phyloP scores from a whole-genome alignment of 2,888 invertebrate species.

The Eledone cirrhosa region DNA sequence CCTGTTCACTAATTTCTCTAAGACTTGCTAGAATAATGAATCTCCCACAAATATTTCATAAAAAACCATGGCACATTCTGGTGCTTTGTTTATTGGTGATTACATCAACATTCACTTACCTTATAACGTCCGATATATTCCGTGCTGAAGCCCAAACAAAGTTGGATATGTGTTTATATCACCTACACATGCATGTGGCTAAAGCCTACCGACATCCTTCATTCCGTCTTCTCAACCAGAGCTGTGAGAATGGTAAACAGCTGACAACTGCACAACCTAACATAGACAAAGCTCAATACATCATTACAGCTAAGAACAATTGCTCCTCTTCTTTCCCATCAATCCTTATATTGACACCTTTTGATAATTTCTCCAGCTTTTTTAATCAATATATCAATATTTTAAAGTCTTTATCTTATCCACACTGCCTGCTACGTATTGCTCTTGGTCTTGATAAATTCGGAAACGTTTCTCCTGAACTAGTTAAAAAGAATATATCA shows the following conservation, averaged over 20 bases:
- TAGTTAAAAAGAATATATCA: constrained; percentile 27
- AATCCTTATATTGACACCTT: constrained; percentile 42
- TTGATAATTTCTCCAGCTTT: constrained; percentile 34
- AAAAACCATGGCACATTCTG: constrained; percentile 9
- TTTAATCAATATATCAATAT: constrained; percentile 37
- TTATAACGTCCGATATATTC: constrained; percentile 13
- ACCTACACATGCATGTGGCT: neutral
- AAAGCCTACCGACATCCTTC: neutral
- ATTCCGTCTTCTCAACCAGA: neutral
- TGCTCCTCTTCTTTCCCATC: neutral
- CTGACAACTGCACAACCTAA: neutral
- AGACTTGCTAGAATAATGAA: neutral
- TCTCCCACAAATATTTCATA: neutral
- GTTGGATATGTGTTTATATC: neutral
- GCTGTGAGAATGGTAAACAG: neutral
- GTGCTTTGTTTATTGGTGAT: neutral
- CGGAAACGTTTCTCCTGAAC: constrained; percentile 32
- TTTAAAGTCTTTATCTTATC: constrained; percentile 40
- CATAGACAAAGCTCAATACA: neutral
- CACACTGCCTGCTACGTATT: constrained; percentile 41
- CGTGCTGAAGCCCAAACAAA: neutral
- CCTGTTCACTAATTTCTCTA: too few species aligned
- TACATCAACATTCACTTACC: constrained; percentile 12
- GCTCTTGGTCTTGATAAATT: constrained; percentile 43
- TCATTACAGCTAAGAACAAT: neutral